These are phyloP conservation scores for Drosophila equinoxialis DNA, from an alignment of 1,140 invertebrate species.

Conservation along the genomic window DNA sequence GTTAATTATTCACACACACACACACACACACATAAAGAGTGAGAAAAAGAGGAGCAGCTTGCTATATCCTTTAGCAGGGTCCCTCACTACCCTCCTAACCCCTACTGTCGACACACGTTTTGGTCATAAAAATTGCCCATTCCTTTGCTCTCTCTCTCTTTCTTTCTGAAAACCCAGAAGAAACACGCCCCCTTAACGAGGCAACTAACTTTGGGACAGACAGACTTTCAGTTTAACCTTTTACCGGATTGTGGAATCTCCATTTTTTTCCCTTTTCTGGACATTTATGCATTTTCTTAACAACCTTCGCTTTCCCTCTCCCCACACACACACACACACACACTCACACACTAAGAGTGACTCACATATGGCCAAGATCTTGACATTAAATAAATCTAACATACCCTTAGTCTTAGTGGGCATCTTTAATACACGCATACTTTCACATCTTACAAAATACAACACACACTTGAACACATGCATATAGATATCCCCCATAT, in stretches of 20 bases:
- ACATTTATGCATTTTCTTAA: conserved; percentile 60
- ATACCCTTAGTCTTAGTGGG: conserved; percentile 72
- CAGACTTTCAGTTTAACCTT: conserved; percentile 62
- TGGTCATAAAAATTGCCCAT: conserved; percentile 72
- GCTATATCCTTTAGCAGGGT: background rate
- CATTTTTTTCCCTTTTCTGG: conserved; percentile 45
- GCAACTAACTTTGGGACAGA: conserved; percentile 51
- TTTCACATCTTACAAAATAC: conserved; percentile 19
- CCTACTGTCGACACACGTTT: conserved; percentile 64
- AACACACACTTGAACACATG: conserved; percentile 19
- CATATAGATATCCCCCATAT: conserved; percentile 12
- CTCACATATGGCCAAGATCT: conserved; percentile 60
- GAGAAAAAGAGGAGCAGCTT: background rate
- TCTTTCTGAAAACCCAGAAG: conserved; percentile 8
- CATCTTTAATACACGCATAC: conserved; percentile 67
- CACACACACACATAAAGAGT: conserved; percentile 19
- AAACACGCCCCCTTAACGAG: conserved; percentile 70
- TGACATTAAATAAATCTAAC: conserved; percentile 81
- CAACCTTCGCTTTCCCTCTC: background rate
- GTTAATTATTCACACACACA: conserved; percentile 78
- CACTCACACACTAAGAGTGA: background rate
- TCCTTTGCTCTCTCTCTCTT: conserved; percentile 3
- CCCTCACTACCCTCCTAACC: background rate
- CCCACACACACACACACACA: conserved; percentile 12
- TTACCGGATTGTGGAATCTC: conserved; percentile 37